These are phyloP conservation scores for Halocaridina rubra DNA, from an alignment of 2,888 invertebrate genomes.

Conservation along the genomic window DNA sequence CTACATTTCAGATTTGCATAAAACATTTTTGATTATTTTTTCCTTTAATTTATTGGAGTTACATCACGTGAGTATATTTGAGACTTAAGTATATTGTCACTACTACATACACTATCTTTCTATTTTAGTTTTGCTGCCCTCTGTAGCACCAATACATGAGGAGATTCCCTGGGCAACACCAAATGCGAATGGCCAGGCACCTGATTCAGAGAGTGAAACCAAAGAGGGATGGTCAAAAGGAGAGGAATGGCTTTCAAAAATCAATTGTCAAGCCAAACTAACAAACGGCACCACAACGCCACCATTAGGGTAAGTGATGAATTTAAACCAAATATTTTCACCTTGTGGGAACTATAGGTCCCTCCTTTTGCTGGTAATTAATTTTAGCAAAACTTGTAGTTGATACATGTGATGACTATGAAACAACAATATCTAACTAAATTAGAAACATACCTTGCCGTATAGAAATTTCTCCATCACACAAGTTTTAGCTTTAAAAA, in stretches of 20 bases:
- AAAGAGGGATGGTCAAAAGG: conserved; percentile 64
- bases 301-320: conserved; percentile 55
- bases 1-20: too few relatives aligned
- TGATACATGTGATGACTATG: too few relatives aligned
- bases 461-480: too few relatives aligned
- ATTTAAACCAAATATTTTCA: too few relatives aligned
- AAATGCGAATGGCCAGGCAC: conserved; percentile 64
- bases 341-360: too few relatives aligned
- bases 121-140: conserved; percentile 60
- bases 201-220: conserved; percentile 30
- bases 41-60: background rate
- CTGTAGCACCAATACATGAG: conserved; percentile 64
- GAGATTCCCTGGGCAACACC: conserved; percentile 64
- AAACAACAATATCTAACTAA: too few relatives aligned
- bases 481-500: too few relatives aligned
- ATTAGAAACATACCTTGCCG: too few relatives aligned
- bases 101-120: too few relatives aligned
- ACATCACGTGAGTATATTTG: background rate
- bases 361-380: too few relatives aligned
- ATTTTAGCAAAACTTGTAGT: too few relatives aligned
- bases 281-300: conserved; percentile 63
- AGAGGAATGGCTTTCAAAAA: conserved; percentile 68
- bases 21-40: background rate
- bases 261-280: conserved; percentile 64
- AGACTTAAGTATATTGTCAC: too few relatives aligned